Conservation (phyloP, 2,888 invertebrate species). For the Drosophila subquinaria region DNA sequence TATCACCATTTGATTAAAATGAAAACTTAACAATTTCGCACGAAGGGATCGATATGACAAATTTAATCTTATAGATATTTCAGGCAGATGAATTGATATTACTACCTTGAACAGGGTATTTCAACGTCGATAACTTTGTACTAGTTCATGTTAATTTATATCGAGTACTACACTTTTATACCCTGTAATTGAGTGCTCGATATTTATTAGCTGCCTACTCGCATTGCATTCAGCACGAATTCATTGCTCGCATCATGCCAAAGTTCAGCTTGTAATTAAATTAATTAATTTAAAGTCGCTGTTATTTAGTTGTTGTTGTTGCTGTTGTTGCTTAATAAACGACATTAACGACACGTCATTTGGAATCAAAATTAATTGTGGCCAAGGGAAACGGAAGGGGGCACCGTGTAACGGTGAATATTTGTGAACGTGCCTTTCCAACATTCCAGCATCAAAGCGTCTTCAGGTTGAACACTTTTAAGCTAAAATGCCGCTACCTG, state of each 20-base stretch:
- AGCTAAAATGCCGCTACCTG: slow-evolving; percentile 5
- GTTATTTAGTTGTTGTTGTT: slow-evolving; percentile 14
- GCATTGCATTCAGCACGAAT: slow-evolving; percentile 8
- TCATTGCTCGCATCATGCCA: slow-evolving; percentile 25
- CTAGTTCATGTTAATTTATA: neutral
- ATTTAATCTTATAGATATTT: neutral
- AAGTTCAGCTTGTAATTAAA: slow-evolving; percentile 64
- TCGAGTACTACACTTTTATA: neutral
- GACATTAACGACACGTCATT: slow-evolving; percentile 29
- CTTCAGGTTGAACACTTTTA: neutral
- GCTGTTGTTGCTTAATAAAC: slow-evolving; percentile 16
- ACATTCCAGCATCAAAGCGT: slow-evolving; percentile 20
- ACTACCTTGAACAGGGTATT: neutral
- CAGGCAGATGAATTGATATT: neutral
- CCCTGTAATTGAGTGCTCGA: slow-evolving; percentile 1
- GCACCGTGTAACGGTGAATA: neutral
- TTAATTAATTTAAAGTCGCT: slow-evolving; percentile 58
- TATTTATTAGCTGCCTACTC: slow-evolving; percentile 1
- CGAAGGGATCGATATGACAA: neutral
- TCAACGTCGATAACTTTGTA: neutral
- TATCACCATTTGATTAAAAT: no score
- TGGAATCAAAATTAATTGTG: slow-evolving; percentile 41
- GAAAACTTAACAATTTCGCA: no score
- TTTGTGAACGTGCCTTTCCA: slow-evolving; percentile 49
- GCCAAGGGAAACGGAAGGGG: neutral